Conservation (phyloP, 1,140 invertebrate genomes). For the Solenopsis fugax region DNA sequence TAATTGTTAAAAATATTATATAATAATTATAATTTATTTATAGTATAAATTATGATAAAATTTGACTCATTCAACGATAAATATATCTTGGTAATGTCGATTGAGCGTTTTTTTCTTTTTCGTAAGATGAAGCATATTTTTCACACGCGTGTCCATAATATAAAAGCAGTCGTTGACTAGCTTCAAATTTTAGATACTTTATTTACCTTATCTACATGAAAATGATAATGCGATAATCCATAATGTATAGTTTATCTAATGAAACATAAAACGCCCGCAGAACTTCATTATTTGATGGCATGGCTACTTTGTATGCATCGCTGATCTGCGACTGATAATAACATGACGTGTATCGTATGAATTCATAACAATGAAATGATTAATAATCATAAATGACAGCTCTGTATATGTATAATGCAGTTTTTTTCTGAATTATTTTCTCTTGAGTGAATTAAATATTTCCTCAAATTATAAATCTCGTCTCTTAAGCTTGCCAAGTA, state of each 20-base stretch:
- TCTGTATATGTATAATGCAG: background rate
- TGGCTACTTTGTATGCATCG: background rate
- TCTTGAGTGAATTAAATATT: background rate
- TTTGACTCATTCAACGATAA: background rate
- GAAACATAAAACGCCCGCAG: background rate
- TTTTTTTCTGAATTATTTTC: background rate
- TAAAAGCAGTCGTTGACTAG: background rate
- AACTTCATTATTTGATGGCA: background rate
- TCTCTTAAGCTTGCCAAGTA: background rate
- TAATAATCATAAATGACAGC: background rate
- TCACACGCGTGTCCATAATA: background rate
- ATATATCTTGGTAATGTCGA: background rate
- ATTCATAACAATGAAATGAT: background rate
- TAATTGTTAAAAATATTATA: background rate
- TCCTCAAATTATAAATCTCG: background rate
- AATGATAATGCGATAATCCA: constrained; percentile 28
- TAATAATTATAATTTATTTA: background rate
- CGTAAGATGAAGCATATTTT: background rate
- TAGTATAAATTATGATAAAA: background rate
- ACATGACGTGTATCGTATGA: background rate
- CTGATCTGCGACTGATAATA: background rate
- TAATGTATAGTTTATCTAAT: constrained; percentile 13
- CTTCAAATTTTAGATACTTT: constrained; percentile 19
- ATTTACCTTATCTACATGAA: constrained; percentile 2
- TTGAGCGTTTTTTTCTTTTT: background rate